Conservation (phyloP, 2,797 vertebrate genomes). For the Spea hammondii region DNA sequence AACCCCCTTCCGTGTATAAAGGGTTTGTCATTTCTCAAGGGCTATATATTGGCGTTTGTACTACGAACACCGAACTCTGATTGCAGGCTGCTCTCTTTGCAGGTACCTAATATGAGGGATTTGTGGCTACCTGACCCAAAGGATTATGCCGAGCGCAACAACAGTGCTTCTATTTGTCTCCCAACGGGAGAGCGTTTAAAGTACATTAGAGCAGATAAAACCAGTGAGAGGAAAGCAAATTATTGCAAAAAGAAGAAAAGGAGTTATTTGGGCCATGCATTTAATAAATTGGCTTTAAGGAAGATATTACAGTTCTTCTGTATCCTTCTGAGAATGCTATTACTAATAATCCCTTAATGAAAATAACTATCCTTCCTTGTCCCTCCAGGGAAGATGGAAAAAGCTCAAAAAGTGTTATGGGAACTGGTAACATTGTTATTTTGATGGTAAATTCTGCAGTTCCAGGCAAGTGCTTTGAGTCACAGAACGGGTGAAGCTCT, state of each 20-base stretch:
- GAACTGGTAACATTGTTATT: not conserved
- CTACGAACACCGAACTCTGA: not conserved
- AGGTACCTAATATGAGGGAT: constrained; percentile 6
- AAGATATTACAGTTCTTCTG: constrained; percentile 11
- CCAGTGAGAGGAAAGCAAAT: constrained; percentile 18
- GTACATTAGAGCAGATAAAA: constrained; percentile 39
- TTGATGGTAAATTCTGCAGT: constrained; percentile 2
- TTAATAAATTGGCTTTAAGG: constrained; percentile 38
- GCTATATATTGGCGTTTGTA: not conserved
- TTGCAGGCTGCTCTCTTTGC: not conserved
- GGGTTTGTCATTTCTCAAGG: not conserved
- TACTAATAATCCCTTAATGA: constrained; percentile 50
- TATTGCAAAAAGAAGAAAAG: constrained; percentile 26
- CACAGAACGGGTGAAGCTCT: not conserved
- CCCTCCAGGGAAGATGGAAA: constrained; percentile 8
- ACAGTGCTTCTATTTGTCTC: constrained; percentile 28
- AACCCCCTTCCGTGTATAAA: not conserved
- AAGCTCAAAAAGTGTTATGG: not conserved
- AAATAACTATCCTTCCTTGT: constrained; percentile 2
- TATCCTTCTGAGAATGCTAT: constrained; percentile 12
- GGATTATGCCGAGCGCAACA: constrained; percentile 22
- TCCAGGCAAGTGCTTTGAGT: not conserved
- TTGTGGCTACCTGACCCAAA: constrained; percentile 17
- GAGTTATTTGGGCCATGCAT: constrained; percentile 6
- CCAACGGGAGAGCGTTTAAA: constrained; percentile 34